Base-by-base conservation (phyloP, 1,140 invertebrate species). In the Aphelenchoides fujianensis region DNA sequence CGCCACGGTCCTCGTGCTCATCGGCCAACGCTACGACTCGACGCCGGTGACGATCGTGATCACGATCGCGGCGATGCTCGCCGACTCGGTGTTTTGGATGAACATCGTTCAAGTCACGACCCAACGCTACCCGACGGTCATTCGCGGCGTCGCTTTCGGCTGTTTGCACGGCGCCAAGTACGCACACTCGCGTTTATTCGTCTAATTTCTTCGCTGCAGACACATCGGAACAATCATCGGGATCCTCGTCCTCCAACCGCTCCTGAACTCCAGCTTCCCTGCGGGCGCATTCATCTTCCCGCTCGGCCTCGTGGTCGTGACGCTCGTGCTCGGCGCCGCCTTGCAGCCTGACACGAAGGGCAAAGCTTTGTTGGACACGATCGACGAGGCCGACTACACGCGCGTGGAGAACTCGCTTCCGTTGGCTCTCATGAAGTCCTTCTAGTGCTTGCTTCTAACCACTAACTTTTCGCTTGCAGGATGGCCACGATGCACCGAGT, bases 311-410 rank as follows among this genome's bases (percentile, higher is more conserved):
- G 71, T 82, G n/a, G 31, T 76, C 19, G 59, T 83, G 0, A 83
- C 81, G 0, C 63, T 82, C 9, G 41, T 81, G 12, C 35, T 83
- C 12, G 80, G 80, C 16, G 66, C 75, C 31, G 70, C 83, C 63
- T 66, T 82, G 35, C 81, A 83, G 63, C 80, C 81, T n/a, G 80
- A 82, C 12, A 81, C 79, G n/a, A 82, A 82, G 64, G 80, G 80
- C 61, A 82, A 82, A 59, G 75, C 81, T 27, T 70, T 82, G n/a
- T 77, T 81, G 66, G 80, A 82, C 53, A 76, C 72, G 27, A 82
- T 82, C 59, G 74, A 82, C 27, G 81, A 82, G 23, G 69, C 68
- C 2, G 80, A 82, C 53, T 83, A 81, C 41, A 73, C 72, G 23
- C 41, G 80, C 27, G 16, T 81, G 19, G 80, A 81, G 70, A 81